Base-by-base conservation (phyloP, 2,113 vertebrate species). In the Benitochromis conjunctus region DNA sequence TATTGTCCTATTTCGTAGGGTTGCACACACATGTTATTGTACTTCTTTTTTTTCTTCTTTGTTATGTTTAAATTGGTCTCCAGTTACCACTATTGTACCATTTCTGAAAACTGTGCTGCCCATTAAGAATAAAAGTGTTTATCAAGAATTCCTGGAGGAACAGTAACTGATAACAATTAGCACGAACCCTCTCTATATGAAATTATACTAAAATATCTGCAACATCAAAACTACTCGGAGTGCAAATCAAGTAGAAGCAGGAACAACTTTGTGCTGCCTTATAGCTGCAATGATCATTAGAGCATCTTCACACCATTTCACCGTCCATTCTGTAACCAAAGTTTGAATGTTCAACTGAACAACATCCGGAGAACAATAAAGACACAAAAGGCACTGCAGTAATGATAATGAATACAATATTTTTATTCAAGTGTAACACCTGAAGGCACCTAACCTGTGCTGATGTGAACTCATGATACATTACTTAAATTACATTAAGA, bases 41-140 rank as follows among this genome's bases (percentile, higher is more conserved):
- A 34, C 26, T 53, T 19, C 9, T 46, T 69, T 13, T n/a, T 53
- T 9, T 2, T 1, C 71, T 53, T 76, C 6, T 12, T 66, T 66
- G 60, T 76, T 76, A 53, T 76, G 26, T 76, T 51, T 51, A 76
- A 76, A 76, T 76, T 76, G 71, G 71, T 76, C 71, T 76, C 71
- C 29, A 31, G 71, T 53, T 51, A 76, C 71, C 6, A n/a, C 11
- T 53, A 5, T 53, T 34, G 46, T 51, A 53, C 18, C 71, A 76
- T 31, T 76, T 76, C 26, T 53, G 46, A 13, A 76, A 76, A 76
- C 26, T 76, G 43, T 53, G 46, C 48, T 76, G 71, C 71, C 46
- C 46, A 34, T 53, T 76, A 76, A 51, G 46, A 76, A 76, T 34
- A 76, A n/a, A 53, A n/a, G 46, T 34, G 26, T 53, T 76, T 76